Percentiles rank a stretch among this genome's conserved stretches.
Conservation (phyloP, 2,797 vertebrate genomes). For the Mionectes olivaceus region DNA sequence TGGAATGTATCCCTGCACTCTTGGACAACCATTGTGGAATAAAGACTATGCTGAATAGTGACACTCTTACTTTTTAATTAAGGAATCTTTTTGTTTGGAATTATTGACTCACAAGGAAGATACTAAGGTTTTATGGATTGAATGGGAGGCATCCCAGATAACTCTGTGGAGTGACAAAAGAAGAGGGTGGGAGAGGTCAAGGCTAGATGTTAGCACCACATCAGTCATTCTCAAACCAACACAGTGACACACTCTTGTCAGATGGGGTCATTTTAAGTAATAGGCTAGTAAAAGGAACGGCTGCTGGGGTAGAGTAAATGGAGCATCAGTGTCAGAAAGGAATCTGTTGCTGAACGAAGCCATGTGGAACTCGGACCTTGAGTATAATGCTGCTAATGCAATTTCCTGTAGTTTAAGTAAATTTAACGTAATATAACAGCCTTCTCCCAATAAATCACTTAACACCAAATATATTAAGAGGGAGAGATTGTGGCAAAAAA, state of each 20-base stretch:
- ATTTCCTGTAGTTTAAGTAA: slow-evolving; percentile 66
- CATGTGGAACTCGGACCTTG: slow-evolving; percentile 82
- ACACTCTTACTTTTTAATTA: slow-evolving; percentile 28
- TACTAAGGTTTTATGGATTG: slow-evolving; percentile 54
- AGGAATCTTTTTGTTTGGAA: slow-evolving; percentile 44
- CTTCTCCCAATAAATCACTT: slow-evolving; percentile 75
- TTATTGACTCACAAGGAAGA: slow-evolving; percentile 36
- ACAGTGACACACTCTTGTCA: slow-evolving; percentile 86
- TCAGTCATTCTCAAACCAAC: slow-evolving; percentile 87
- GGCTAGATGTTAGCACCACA: slow-evolving; percentile 89
- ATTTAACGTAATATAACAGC: slow-evolving; percentile 69
- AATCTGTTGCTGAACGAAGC: slow-evolving; percentile 87
- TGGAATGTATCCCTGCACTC: neutral
- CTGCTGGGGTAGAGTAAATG: slow-evolving; percentile 74
- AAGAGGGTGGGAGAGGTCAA: slow-evolving; percentile 85
- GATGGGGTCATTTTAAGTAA: slow-evolving; percentile 85
- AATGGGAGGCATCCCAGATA: slow-evolving; percentile 69
- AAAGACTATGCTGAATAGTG: neutral
- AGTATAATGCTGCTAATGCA: slow-evolving; percentile 69
- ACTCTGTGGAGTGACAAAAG: slow-evolving; percentile 72
- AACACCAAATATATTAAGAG: slow-evolving; percentile 6
- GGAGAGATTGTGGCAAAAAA: neutral
- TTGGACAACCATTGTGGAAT: neutral
- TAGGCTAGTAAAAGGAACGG: slow-evolving; percentile 73
- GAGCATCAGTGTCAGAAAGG: slow-evolving; percentile 84